phyloP scores from a whole-genome alignment of 2,888 invertebrate species.

The Pharmacophagus antenor region DNA sequence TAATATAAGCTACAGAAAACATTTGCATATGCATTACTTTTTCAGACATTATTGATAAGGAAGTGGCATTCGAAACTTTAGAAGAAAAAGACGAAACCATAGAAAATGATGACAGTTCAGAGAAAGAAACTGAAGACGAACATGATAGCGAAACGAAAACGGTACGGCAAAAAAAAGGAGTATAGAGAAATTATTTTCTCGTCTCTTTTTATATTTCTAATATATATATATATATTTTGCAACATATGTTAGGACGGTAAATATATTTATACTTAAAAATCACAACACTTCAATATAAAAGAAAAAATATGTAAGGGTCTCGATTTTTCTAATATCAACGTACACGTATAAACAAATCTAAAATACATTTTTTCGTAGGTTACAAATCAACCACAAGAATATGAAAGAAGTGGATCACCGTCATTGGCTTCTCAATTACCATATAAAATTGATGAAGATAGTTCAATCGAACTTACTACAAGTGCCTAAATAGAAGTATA shows the following conservation, averaged over 20 bases:
- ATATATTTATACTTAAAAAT: neutral
- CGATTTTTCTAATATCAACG: neutral
- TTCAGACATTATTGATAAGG: conserved; percentile 30
- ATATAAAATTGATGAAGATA: conserved; percentile 84
- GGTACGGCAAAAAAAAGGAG: conserved; percentile 12
- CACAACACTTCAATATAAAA: too few relatives aligned
- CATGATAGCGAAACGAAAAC: conserved; percentile 48
- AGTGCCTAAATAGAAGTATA: conserved; percentile 38
- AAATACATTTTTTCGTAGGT: conserved; percentile 15
- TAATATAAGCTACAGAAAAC: neutral
- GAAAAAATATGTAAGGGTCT: too few relatives aligned
- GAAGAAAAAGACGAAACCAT: conserved; percentile 73
- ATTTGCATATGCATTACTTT: neutral
- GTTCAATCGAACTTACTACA: conserved; percentile 70
- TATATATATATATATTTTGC: too few relatives aligned
- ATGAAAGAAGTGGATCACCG: conserved; percentile 47
- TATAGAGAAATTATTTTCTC: too few relatives aligned
- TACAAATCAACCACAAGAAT: conserved; percentile 24
- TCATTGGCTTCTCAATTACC: conserved; percentile 75
- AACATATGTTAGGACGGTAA: too few relatives aligned
- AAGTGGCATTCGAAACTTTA: conserved; percentile 78
- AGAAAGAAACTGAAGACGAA: conserved; percentile 42
- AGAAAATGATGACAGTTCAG: conserved; percentile 46
- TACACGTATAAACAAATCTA: neutral
- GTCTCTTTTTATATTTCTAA: too few relatives aligned